Conservation (phyloP, 2,113 vertebrate genomes). For the Colistium nudipinnis region DNA sequence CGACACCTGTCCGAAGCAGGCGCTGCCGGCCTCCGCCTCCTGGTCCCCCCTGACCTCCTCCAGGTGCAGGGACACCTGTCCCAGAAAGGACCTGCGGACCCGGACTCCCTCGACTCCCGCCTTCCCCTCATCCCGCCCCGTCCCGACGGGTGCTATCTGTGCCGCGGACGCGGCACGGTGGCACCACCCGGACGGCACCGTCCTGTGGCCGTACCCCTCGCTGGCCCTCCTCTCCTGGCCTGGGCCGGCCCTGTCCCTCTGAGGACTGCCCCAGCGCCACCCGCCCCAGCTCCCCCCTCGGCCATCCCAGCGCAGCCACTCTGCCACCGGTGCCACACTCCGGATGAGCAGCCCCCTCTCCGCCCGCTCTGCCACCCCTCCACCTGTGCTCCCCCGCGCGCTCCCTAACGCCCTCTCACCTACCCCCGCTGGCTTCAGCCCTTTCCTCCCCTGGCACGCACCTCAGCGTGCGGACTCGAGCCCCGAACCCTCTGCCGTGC, state of each 20-base stretch:
- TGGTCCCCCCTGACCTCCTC: slow-evolving; percentile 70
- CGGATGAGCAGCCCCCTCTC: slow-evolving; percentile 72
- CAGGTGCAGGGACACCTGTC: slow-evolving; percentile 64
- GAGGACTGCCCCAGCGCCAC: slow-evolving; percentile 73
- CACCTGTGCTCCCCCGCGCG: slow-evolving; percentile 63
- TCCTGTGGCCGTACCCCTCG: slow-evolving; percentile 54
- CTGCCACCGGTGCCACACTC: slow-evolving; percentile 78
- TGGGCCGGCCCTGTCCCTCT: slow-evolving; percentile 50
- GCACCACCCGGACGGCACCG: slow-evolving; percentile 68
- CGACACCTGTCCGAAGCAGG: slow-evolving; percentile 88
- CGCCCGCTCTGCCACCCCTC: slow-evolving; percentile 77
- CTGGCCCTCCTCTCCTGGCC: slow-evolving; percentile 60
- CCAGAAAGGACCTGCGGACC: slow-evolving; percentile 51
- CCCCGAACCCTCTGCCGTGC: slow-evolving; percentile 22
- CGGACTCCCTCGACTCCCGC: slow-evolving; percentile 24
- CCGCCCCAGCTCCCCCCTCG: slow-evolving; percentile 74
- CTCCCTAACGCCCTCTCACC: slow-evolving; percentile 41
- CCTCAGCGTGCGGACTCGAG: slow-evolving; percentile 32
- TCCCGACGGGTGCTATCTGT: slow-evolving; percentile 65
- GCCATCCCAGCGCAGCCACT: slow-evolving; percentile 81
- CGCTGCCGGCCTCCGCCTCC: slow-evolving; percentile 60
- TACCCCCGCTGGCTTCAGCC: slow-evolving; percentile 21
- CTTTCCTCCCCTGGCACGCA: slow-evolving; percentile 1
- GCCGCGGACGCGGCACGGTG: slow-evolving; percentile 65
- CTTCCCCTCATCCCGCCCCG: slow-evolving; percentile 17